Base-by-base conservation (phyloP, 2,797 vertebrate genomes). In the Hemibagrus guttatus region DNA sequence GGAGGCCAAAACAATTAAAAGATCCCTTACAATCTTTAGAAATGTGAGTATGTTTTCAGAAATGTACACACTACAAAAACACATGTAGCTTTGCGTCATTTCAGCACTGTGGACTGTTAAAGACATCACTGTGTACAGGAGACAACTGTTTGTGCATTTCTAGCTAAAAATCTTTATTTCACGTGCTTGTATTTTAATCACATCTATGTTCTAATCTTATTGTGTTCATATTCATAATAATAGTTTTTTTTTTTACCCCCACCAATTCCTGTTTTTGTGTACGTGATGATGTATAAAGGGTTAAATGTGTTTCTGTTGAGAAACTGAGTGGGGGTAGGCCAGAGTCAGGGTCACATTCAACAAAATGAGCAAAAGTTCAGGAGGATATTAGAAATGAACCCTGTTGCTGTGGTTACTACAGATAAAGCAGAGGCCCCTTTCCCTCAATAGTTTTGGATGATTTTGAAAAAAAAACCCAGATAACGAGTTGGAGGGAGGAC, bases 11-110 rank as follows among this genome's bases (percentile, higher is more conserved):
- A 91, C 85, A 59, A 87, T 93, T 54, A 93, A 93, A 78, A 86
- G 91, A 42, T 93, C 92, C 26, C 91, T 93, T 86, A 88, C 91
- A 66, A 91, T 92, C 86, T 91, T 93, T 79, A 86, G 91, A 88
- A 93, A 93, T 84, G 92, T 90, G 87, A 90, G 92, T 90, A 71
- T 75, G 19, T 35, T 21, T n/a, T 66, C 17, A n/a, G 42, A 87
- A 68, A 49, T 52, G 42, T 52, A 54, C 35, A 81, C 26, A 49
- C 42, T 81, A 63, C 59, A 46, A 58, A 39, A 58, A 58, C 16
- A 58, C 42, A 74, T 49, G 42, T 74, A 74, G 17, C 2, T 79
- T 39, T 39, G 28, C 58, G 26, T 52, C 17, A 8, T 21, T 64
- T 66, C 80, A 82, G 28, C 66, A 28, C 23, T 58, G 13, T 39